Evolutionary conservation across 2,797 vertebrate genomes (phyloP).

Genomic region (Chrysolophus pictus): DNA sequence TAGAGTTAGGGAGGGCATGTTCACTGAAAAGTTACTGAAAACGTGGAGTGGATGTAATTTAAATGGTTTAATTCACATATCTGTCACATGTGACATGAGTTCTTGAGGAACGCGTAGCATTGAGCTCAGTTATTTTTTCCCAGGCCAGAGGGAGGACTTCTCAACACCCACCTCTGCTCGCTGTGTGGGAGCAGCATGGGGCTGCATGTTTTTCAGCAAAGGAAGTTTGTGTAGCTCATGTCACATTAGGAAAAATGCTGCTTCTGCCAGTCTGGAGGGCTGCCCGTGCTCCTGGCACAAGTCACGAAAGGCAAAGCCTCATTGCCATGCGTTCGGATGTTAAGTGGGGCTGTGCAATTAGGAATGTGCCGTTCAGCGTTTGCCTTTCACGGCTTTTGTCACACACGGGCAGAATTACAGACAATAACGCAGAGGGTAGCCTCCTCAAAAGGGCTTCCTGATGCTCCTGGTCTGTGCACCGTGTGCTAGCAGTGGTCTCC

Average conservation of each 20-base stretch:
- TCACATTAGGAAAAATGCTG: conserved; percentile 17
- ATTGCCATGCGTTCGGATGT: conserved; percentile 74
- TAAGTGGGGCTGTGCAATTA: conserved; percentile 67
- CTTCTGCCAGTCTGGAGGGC: conserved; percentile 71
- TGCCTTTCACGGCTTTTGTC: conserved; percentile 16
- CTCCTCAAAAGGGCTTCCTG: neutral
- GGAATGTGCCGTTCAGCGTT: conserved; percentile 47
- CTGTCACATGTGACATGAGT: neutral
- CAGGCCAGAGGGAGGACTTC: neutral
- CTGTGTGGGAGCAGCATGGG: neutral
- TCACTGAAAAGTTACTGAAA: conserved; percentile 33
- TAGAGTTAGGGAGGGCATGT: conserved; percentile 7
- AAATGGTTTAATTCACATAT: conserved; percentile 28
- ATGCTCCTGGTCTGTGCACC: neutral
- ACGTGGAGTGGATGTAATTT: conserved; percentile 22
- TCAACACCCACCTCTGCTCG: rapidly evolving
- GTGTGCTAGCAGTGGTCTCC: neutral
- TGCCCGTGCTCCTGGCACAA: conserved; percentile 74
- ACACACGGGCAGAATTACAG: neutral
- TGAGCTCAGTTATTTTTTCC: neutral
- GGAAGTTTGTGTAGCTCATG: neutral
- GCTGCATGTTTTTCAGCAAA: neutral
- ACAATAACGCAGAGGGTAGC: conserved; percentile 21
- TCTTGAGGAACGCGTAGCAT: neutral
- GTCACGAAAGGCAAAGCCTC: conserved; percentile 73